A percentile compares a stretch with the other conserved stretches of the same genome.
Evolutionary conservation across 2,888 invertebrate species (phyloP).

Genomic region (Lasioglossum leucozonium): DNA sequence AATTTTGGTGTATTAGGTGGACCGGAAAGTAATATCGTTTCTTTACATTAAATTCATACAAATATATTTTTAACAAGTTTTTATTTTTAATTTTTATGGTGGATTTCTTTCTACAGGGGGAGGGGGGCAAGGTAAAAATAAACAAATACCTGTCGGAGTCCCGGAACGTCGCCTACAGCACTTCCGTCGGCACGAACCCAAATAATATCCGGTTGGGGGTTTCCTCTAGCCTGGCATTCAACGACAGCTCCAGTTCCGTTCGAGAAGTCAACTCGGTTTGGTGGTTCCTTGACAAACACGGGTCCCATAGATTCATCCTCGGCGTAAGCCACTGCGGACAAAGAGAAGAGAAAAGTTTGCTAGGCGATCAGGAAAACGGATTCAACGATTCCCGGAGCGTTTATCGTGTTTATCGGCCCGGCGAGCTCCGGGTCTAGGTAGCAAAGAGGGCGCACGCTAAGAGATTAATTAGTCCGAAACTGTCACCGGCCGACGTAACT

Average conservation of each 20-base stretch:
- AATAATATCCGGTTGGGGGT: conserved; percentile 95
- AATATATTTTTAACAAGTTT: no score
- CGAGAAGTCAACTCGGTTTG: conserved; percentile 96
- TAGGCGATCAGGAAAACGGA: neutral
- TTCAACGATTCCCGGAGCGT: neutral
- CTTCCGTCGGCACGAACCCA: conserved; percentile 97
- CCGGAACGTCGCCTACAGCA: conserved; percentile 96
- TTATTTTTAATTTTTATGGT: no score
- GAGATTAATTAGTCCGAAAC: conserved; percentile 50
- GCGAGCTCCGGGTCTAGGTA: neutral
- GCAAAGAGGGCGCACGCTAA: neutral
- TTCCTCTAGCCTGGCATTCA: conserved; percentile 96
- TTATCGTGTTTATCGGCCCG: neutral
- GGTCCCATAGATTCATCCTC: conserved; percentile 94
- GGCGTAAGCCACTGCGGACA: conserved; percentile 78
- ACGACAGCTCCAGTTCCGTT: conserved; percentile 97
- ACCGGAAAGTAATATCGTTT: no score
- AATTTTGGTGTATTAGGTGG: no score
- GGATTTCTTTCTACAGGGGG: no score
- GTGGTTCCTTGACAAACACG: conserved; percentile 96
- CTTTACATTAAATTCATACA: no score
- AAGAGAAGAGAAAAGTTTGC: neutral
- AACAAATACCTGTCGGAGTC: conserved; percentile 90
- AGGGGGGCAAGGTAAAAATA: neutral
- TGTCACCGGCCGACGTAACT: conserved; percentile 30